Conservation (phyloP, 2,888 invertebrate genomes). For the Pegoplata infirma region DNA sequence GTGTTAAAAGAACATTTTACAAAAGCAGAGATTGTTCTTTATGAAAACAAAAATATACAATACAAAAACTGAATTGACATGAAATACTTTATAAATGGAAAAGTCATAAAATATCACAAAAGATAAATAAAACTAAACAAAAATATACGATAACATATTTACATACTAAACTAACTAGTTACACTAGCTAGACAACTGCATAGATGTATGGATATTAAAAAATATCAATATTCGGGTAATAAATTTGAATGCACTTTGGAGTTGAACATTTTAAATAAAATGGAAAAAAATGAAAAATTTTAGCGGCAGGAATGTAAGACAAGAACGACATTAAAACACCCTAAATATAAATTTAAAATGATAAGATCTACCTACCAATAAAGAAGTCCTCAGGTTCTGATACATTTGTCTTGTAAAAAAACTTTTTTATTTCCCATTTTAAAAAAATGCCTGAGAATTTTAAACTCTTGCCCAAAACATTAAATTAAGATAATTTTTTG, state of each 20-base stretch:
- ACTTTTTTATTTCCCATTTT: too few relatives aligned
- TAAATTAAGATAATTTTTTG: too few relatives aligned
- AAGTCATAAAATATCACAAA: slow-evolving; percentile 46
- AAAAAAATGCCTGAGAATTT: too few relatives aligned
- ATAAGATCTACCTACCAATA: too few relatives aligned
- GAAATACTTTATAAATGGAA: slow-evolving; percentile 21
- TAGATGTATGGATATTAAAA: slow-evolving; percentile 9
- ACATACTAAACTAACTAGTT: slow-evolving; percentile 6
- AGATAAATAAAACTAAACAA: slow-evolving; percentile 37
- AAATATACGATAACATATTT: neutral
- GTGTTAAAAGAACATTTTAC: slow-evolving; percentile 54
- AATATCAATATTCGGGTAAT: slow-evolving; percentile 20
- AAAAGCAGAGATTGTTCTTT: slow-evolving; percentile 40
- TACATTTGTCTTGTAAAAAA: too few relatives aligned
- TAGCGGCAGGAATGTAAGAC: neutral
- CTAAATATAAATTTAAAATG: neutral
- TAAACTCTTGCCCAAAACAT: too few relatives aligned
- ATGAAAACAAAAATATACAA: neutral
- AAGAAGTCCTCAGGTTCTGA: too few relatives aligned
- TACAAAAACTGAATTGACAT: slow-evolving; percentile 9
- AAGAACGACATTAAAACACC: neutral
- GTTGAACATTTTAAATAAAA: neutral
- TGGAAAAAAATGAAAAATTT: neutral
- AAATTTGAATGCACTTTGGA: neutral
- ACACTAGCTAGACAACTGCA: neutral